phyloP scores from a whole-genome alignment of 2,113 vertebrate species.

The Pangasianodon gigas region DNA sequence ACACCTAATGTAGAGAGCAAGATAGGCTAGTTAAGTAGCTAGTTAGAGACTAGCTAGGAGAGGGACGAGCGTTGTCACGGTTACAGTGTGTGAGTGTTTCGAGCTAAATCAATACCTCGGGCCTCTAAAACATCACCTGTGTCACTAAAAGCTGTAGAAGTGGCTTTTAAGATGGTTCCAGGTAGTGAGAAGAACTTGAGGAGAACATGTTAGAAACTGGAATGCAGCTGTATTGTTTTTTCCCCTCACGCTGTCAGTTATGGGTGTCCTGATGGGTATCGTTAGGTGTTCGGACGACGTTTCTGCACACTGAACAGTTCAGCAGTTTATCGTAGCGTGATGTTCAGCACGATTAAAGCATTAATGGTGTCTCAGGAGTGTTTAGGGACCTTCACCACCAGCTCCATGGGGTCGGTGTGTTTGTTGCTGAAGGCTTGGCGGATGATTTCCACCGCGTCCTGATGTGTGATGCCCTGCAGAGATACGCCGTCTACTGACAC shows the following conservation, averaged over 20 bases:
- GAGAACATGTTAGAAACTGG: not conserved
- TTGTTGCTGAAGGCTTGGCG: constrained; percentile 93
- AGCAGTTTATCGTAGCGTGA: not conserved
- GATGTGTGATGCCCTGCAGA: constrained; percentile 87
- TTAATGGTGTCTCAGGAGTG: not conserved
- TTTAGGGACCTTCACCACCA: constrained; percentile 85
- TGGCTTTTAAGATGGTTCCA: not conserved
- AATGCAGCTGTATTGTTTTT: not conserved
- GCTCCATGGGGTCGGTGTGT: constrained; percentile 88
- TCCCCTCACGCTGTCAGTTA: not conserved
- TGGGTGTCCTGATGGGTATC: not conserved
- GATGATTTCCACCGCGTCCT: constrained; percentile 89
- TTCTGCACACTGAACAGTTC: not conserved
- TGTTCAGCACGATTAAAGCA: not conserved
- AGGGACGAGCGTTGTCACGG: too few species aligned
- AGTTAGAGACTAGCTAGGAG: too few species aligned
- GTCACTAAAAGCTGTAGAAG: not conserved
- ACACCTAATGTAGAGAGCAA: too few species aligned
- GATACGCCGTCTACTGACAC: constrained; percentile 86
- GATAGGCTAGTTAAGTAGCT: too few species aligned
- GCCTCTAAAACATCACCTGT: not conserved
- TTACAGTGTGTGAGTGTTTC: not conserved
- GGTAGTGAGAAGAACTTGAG: not conserved
- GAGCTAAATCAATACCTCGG: not conserved
- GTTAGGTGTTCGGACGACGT: not conserved